phyloP scores from a whole-genome alignment of 2,113 vertebrate species.

The Probosciger aterrimus region DNA sequence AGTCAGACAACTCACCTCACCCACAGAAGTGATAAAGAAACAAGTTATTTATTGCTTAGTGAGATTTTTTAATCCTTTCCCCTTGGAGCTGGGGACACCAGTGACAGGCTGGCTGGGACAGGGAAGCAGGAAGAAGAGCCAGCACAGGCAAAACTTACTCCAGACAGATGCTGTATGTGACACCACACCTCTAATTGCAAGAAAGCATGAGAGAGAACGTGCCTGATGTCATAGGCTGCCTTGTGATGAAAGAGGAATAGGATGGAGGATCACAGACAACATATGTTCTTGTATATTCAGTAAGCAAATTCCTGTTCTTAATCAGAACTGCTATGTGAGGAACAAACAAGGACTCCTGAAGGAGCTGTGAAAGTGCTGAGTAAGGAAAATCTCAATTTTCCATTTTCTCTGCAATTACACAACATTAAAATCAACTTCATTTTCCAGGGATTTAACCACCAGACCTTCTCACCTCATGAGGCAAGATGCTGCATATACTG shows the following conservation, averaged over 20 bases:
- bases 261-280: neutral
- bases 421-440: neutral
- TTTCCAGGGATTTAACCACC: neutral
- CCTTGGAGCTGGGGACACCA: neutral
- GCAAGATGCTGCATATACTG: neutral
- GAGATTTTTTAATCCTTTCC: neutral
- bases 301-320: neutral
- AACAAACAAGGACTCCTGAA: neutral
- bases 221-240: neutral
- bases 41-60: neutral
- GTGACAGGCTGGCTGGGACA: neutral
- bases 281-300: too few relatives aligned
- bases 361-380: neutral
- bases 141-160: too few relatives aligned
- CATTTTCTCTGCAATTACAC: neutral
- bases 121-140: neutral
- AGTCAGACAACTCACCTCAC: neutral
- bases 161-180: rapidly evolving
- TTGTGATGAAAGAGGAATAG: rapidly evolving
- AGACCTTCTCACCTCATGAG: neutral
- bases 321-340: neutral
- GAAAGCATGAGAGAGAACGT: neutral
- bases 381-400: neutral
- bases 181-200: neutral
- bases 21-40: neutral